phyloP scores from a whole-genome alignment of 2,888 invertebrate genomes.

The Galerucella nymphaeae region DNA sequence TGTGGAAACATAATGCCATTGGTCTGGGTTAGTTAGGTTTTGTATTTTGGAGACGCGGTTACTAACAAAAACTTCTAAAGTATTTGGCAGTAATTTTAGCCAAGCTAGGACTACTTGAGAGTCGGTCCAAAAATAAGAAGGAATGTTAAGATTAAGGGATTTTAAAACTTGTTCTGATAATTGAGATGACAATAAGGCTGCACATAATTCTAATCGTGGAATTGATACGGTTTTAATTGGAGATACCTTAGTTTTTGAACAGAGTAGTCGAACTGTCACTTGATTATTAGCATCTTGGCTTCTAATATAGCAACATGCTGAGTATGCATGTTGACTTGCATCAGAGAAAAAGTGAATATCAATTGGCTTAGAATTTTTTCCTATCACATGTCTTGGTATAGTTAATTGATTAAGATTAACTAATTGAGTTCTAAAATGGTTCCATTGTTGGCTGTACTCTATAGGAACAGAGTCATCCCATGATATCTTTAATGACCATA shows the following conservation, averaged over 20 bases:
- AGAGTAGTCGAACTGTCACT: neutral
- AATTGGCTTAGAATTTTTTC: constrained; percentile 5
- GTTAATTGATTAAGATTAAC: constrained; percentile 21
- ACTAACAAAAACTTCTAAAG: constrained; percentile 15
- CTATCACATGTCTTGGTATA: constrained; percentile 22
- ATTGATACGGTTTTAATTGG: constrained; percentile 5
- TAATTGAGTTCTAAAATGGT: neutral
- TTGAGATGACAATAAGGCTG: neutral
- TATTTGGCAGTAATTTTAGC: constrained; percentile 14
- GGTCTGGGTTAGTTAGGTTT: constrained; percentile 2
- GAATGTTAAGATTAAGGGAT: constrained; percentile 1
- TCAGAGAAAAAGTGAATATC: constrained; percentile 21
- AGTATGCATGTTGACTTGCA: constrained; percentile 22
- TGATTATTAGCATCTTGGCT: constrained; percentile 1
- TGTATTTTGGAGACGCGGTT: constrained; percentile 23
- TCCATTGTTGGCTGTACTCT: constrained; percentile 6
- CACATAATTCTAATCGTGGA: constrained; percentile 8
- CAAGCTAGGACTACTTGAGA: constrained; percentile 21
- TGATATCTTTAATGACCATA: too few species aligned
- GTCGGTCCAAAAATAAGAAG: constrained; percentile 24
- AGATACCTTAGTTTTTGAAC: constrained; percentile 3
- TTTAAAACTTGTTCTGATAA: constrained; percentile 14
- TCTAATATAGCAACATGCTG: constrained; percentile 13
- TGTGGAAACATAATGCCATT: constrained; percentile 24
- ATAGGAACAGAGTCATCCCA: too few species aligned